phyloP scores from a whole-genome alignment of 2,113 vertebrate genomes.

The Perccottus glenii region DNA sequence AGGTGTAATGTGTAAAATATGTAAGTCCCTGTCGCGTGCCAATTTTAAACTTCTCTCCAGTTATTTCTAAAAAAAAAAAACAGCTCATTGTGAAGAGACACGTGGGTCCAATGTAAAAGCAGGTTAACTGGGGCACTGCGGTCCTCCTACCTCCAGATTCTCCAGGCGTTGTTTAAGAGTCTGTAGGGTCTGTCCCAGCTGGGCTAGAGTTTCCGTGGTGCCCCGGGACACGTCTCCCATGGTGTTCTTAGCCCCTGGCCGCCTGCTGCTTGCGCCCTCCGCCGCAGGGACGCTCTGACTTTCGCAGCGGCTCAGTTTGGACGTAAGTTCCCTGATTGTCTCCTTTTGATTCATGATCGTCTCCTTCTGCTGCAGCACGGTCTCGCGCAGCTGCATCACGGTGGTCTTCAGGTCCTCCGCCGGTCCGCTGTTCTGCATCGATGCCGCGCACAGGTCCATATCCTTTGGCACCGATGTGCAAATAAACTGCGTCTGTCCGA shows the following conservation, averaged over 20 bases:
- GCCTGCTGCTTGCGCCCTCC: slow-evolving; percentile 77
- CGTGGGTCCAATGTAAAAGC: background rate
- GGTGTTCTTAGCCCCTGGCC: slow-evolving; percentile 86
- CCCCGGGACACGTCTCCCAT: slow-evolving; percentile 93
- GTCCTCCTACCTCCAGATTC: slow-evolving; percentile 88
- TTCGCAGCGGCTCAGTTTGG: slow-evolving; percentile 94
- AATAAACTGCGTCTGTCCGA: slow-evolving; percentile 93
- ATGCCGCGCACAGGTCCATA: slow-evolving; percentile 91
- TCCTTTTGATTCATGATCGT: slow-evolving; percentile 96
- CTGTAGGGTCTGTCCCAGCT: slow-evolving; percentile 95
- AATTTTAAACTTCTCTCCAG: too few relatives aligned
- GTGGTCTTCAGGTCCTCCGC: slow-evolving; percentile 91
- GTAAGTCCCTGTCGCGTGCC: too few relatives aligned
- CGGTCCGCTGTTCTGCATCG: slow-evolving; percentile 87
- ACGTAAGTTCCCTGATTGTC: slow-evolving; percentile 93
- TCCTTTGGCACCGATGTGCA: slow-evolving; percentile 98
- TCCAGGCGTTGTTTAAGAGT: slow-evolving; percentile 93
- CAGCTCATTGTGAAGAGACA: background rate
- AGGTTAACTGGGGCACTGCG: fast-evolving
- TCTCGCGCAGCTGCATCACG: slow-evolving; percentile 93
- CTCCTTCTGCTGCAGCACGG: slow-evolving; percentile 95
- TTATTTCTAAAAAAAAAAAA: background rate
- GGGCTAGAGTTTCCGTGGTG: slow-evolving; percentile 92
- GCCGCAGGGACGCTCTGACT: slow-evolving; percentile 86
- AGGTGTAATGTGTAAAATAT: too few relatives aligned